Base-by-base conservation (phyloP, 2,113 vertebrate species). In the Laterallus jamaicensis region DNA sequence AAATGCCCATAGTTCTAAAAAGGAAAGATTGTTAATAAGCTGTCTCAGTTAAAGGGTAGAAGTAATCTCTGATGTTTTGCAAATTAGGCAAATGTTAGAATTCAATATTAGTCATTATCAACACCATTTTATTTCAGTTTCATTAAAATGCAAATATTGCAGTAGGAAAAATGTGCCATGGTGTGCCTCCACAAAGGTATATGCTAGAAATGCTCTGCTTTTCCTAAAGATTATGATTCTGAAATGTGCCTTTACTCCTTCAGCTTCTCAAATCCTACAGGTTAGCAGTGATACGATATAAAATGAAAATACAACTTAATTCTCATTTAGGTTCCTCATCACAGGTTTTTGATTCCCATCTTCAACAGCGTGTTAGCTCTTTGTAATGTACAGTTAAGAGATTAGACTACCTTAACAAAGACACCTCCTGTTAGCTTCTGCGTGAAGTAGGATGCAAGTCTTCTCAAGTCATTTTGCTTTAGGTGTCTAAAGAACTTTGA, bases 381-480 rank as follows among this genome's bases (percentile, higher is more conserved):
- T 90, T 7, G 10, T 82, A 75, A 31, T 6, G 31, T 12, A 37
- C 10, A 20, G 55, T 76, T 63, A 10, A 81, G 59, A 62, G 54
- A 16, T 81, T 50, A 77, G 24, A 62, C 79, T 90, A 12, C 77
- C 74, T 94, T 76, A 84, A 35, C 64, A 82, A 63, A 47, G 59
- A 63, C 42, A 67, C 52, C 39, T 94, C 62, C 67, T 56, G 0
- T 90, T 94, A 93, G 79, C 92, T 80, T 86, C 5, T 17, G 64
- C 78, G 59, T 85, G 63, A 42, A 88, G 54, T 8, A 79, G 68
- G 29, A 31, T 96, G 6, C 92, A 93, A 73, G 66, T 88, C 66
- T 88, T 86, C 56, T 92, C 95, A 93, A 87, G 70, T 67, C 40
- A 24, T 90, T 81, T 78, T 86, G 42, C 54, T 90, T 67, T 81